phyloP scores from a whole-genome alignment of 2,113 vertebrate genomes.

The Leuciscus idus region DNA sequence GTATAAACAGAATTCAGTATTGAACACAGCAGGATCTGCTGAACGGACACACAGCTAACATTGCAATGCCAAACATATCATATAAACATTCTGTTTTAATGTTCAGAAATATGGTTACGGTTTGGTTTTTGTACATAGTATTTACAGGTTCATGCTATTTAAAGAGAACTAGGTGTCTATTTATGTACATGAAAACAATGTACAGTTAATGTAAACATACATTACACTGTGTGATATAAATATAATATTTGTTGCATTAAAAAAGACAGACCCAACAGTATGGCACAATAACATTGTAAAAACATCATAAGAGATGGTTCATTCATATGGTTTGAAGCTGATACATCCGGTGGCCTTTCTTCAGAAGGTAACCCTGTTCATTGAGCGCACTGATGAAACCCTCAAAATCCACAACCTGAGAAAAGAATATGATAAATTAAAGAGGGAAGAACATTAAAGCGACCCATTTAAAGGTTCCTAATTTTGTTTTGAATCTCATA shows the following conservation, averaged over 20 bases:
- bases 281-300: not conserved
- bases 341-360: constrained; percentile 89
- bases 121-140: not conserved
- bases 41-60: not conserved
- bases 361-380: constrained; percentile 94
- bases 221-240: not conserved
- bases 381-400: constrained; percentile 91
- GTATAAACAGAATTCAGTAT: not conserved
- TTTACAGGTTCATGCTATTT: constrained; percentile 4
- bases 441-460: not conserved
- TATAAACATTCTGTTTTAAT: not conserved
- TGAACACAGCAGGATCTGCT: not conserved
- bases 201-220: not conserved
- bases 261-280: not conserved
- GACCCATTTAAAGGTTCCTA: no score
- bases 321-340: constrained; percentile 91
- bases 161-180: not conserved
- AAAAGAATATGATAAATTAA: not conserved
- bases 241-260: not conserved
- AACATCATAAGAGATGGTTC: not conserved
- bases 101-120: not conserved
- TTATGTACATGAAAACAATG: not conserved
- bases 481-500: no score
- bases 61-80: no score
- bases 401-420: constrained; percentile 90